These are phyloP conservation scores for Pagrus major DNA, from an alignment of 2,113 vertebrate genomes.

Conservation along the genomic window DNA sequence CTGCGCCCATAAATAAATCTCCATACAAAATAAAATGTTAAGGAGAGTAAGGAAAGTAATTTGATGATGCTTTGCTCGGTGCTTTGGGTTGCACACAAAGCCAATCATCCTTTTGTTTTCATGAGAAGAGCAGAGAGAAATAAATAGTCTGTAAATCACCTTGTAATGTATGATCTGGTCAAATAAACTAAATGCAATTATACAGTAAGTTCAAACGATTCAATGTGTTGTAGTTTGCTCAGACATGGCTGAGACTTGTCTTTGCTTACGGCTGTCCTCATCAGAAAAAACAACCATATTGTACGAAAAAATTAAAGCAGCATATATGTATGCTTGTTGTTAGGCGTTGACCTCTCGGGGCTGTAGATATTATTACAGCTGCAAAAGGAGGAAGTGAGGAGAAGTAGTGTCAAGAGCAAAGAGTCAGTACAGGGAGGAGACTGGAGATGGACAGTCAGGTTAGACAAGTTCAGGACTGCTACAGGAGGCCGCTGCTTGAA, in stretches of 20 bases:
- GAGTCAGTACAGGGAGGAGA: too few species aligned
- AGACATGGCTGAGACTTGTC: not conserved
- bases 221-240: not conserved
- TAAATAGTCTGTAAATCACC: not conserved
- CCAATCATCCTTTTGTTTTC: not conserved
- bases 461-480: too few species aligned
- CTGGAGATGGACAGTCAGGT: too few species aligned
- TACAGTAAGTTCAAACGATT: not conserved
- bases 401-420: too few species aligned
- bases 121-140: not conserved
- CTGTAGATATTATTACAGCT: too few species aligned
- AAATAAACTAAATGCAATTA: slow-evolving; percentile 1
- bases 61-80: not conserved
- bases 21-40: not conserved
- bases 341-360: too few species aligned
- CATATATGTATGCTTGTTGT: too few species aligned
- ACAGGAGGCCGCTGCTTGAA: too few species aligned
- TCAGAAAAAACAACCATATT: too few species aligned
- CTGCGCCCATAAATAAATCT: slow-evolving; percentile 17
- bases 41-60: not conserved
- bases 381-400: too few species aligned
- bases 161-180: not conserved
- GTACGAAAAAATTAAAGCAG: too few species aligned
- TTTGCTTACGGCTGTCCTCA: too few species aligned
- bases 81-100: not conserved